These are phyloP conservation scores for cattle (Bos taurus) DNA, from an alignment of 2,113 vertebrate genomes.

Conservation along the genomic window ARS-UCD2.0 NC_037333.1:99725501-99726000, in stretches of 20 bases:
- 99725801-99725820: neutral
- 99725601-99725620: constrained; percentile 19
- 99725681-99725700: neutral
- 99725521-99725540: neutral
- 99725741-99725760: neutral
- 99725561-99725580: neutral
- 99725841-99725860: neutral
- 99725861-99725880: neutral
- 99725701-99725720: neutral
- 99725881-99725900: neutral
- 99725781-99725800: neutral
- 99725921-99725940: neutral
- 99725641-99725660: neutral
- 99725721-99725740: neutral
- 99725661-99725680: neutral
- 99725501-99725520: neutral
- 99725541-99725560: neutral
- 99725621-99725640: neutral
- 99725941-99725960: neutral
- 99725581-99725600: neutral
- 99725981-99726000: neutral
- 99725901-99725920: neutral
- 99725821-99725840: neutral
- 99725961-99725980: neutral
- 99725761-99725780: neutral